A percentile compares a stretch with the other conserved stretches of the same genome.
Evolutionary conservation across 2,113 vertebrate species (phyloP).

Genomic region (Thinocorus orbignyianus): DNA sequence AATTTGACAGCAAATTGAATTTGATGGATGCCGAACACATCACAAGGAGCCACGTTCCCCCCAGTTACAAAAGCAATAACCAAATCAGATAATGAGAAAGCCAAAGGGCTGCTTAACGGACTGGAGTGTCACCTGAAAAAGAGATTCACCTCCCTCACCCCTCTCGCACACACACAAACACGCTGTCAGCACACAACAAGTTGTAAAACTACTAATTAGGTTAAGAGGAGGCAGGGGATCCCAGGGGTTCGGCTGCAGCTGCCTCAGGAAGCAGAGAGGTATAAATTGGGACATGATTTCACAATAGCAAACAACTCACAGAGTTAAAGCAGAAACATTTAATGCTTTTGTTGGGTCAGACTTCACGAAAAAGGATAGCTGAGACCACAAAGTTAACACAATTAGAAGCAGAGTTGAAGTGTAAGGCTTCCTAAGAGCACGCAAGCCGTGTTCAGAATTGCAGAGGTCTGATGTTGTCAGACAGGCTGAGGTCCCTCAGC

Average conservation of each 20-base stretch:
- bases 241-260: constrained; percentile 58
- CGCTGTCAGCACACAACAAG: not conserved
- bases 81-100: constrained; percentile 57
- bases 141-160: constrained; percentile 65
- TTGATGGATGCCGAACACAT: not conserved
- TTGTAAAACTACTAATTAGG: constrained; percentile 68
- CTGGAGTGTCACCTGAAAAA: constrained; percentile 63
- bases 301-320: not conserved
- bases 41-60: not conserved
- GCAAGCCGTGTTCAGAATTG: not conserved
- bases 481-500: not conserved
- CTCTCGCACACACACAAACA: constrained; percentile 46
- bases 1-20: not conserved
- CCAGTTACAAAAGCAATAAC: constrained; percentile 6
- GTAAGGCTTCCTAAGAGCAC: not conserved
- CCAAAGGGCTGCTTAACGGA: constrained; percentile 34
- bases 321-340: not conserved
- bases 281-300: constrained; percentile 39
- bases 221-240: constrained; percentile 41
- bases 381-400: not conserved
- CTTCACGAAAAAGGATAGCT: not conserved
- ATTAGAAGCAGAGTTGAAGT: not conserved
- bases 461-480: not conserved
- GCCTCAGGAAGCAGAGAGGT: constrained; percentile 52
- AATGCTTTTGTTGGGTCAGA: not conserved